phyloP scores from a whole-genome alignment of 2,888 invertebrate genomes.

The Drosophila kanekoi region DNA sequence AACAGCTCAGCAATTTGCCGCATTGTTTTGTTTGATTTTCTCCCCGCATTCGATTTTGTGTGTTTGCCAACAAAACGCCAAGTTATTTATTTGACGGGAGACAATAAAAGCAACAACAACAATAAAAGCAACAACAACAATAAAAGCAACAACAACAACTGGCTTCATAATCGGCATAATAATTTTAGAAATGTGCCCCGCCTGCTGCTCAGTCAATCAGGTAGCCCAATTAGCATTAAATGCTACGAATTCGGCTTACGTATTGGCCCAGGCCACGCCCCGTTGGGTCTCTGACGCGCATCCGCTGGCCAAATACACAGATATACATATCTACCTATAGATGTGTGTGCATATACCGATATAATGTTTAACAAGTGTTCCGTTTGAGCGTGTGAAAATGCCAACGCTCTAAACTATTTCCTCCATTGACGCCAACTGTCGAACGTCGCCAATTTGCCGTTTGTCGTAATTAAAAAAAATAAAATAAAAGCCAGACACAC shows the following conservation, averaged over 20 bases:
- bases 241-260: constrained; percentile 29
- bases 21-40: constrained; percentile 59
- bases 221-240: constrained; percentile 34
- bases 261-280: constrained; percentile 46
- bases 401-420: constrained; percentile 59
- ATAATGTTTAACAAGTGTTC: constrained; percentile 30
- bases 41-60: constrained; percentile 49
- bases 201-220: constrained; percentile 36
- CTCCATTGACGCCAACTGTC: constrained; percentile 56
- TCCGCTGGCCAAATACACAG: constrained; percentile 46
- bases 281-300: constrained; percentile 65
- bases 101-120: constrained; percentile 30
- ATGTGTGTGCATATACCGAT: constrained; percentile 8
- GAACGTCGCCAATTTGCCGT: constrained; percentile 60
- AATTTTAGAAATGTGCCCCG: constrained; percentile 52
- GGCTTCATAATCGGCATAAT: constrained; percentile 61
- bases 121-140: constrained; percentile 35
- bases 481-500: constrained; percentile 19
- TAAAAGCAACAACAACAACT: constrained; percentile 20
- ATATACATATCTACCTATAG: too few species aligned
- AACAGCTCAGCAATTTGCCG: constrained; percentile 47
- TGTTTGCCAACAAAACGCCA: constrained; percentile 71
- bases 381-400: constrained; percentile 76
- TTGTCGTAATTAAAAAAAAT: constrained; percentile 71
- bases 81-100: constrained; percentile 69